Evolutionary conservation across 2,113 vertebrate genomes (phyloP).

Genomic region (Pseudolaguvia tuberculata): DNA sequence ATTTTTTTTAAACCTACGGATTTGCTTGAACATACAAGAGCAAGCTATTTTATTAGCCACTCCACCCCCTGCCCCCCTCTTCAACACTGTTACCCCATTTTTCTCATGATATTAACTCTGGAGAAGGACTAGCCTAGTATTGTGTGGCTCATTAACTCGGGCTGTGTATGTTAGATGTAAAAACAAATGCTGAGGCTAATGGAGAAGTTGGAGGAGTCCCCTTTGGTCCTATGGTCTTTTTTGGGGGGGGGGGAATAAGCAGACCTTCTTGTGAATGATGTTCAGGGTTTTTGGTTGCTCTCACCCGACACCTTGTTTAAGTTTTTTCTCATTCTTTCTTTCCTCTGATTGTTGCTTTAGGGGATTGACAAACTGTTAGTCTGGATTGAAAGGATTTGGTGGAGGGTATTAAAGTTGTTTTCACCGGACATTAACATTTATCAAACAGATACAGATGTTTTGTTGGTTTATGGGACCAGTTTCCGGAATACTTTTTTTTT

Average conservation of each 20-base stretch:
- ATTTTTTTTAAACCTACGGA: constrained; percentile 18
- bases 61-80: no score
- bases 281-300: constrained; percentile 14
- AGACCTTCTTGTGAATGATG: constrained; percentile 4
- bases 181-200: constrained; percentile 11
- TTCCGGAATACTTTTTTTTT: no score
- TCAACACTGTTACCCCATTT: not conserved
- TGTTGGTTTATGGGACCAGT: no score
- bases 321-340: not conserved
- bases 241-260: no score
- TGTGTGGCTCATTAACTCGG: constrained; percentile 14
- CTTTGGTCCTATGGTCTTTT: no score
- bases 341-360: not conserved
- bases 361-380: constrained; percentile 37
- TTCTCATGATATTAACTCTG: constrained; percentile 27
- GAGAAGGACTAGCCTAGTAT: constrained; percentile 44
- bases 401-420: no score
- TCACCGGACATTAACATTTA: no score
- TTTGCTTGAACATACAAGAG: constrained; percentile 13
- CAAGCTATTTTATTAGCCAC: constrained; percentile 43
- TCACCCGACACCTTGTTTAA: constrained; percentile 25
- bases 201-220: no score
- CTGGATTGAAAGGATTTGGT: not conserved
- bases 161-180: constrained; percentile 29
- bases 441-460: no score